Evolutionary conservation across 2,797 vertebrate genomes (phyloP), one percentile per base, ranked within the genome.

Genomic region (Melopsittacus undulatus): DNA sequence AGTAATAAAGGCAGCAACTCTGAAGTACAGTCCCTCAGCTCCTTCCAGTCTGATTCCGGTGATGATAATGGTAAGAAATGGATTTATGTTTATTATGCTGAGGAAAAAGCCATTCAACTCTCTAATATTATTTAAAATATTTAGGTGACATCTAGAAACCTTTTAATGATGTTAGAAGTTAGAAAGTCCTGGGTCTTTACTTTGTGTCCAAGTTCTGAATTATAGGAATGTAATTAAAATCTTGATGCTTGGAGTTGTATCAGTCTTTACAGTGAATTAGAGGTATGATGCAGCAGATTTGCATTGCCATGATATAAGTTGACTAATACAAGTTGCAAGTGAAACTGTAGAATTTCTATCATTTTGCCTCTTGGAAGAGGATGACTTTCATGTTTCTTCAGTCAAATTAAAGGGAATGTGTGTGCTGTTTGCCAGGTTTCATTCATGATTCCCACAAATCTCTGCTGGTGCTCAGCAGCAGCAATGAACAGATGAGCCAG

Each of bases 1-100:
- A 99, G 99, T 94, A 99, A 98, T 97, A 99, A 99, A 98, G 99
- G 99, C 95, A 99, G 98, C 95, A 99, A 98, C 97, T 99, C 99
- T 0, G 99, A 99, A 98, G 98, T 99, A 87, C 99, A 99, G 69
- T 99, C 99, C 7, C 98, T 99, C 96, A 99, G 98, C 97, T 99
- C 99, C 92, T 99, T 99, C 97, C 99, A 99, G 96, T 99, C 99
- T 0, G 99, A 99, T 93, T 99, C 99, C 1, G 99, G 99, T 8
- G 99, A 99, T 26, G 99, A 99, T 97, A 99, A 99, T 32, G 99
- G 99, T 99, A 98, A 99, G 98, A 91, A 81, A n/a, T 43, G 1
- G 9, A 13, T 85, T 46, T 30, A 45, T 79, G 48, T 74, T 85
- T 64, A 45, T 89, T 83, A 30, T 43, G 8, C 21, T 38, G 7